Conservation (phyloP, 2,797 vertebrate genomes). For the Adrianichthys oophorus region DNA sequence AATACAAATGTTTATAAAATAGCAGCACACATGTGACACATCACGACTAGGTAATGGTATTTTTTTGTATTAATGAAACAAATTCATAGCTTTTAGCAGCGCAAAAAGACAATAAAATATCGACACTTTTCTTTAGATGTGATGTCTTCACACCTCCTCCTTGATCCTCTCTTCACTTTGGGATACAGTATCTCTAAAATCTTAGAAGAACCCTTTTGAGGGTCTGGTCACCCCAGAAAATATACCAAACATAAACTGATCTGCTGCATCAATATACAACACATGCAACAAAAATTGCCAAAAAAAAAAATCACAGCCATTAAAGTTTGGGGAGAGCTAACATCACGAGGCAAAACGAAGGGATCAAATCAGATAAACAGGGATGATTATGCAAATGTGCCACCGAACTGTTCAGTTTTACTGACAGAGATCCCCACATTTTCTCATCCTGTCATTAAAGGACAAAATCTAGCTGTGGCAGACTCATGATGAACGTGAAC, state of each 20-base stretch:
- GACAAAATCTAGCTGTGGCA: too few species aligned
- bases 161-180: conserved; percentile 82
- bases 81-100: conserved; percentile 99
- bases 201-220: conserved; percentile 66
- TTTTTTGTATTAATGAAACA: conserved; percentile 93
- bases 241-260: conserved; percentile 68
- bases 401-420: conserved; percentile 56
- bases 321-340: conserved; percentile 69
- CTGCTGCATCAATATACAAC: conserved; percentile 72
- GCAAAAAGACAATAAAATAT: conserved; percentile 88
- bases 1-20: conserved; percentile 99
- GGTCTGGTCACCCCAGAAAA: conserved; percentile 70
- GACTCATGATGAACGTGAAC: too few species aligned
- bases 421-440: conserved; percentile 52
- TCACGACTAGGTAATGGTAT: conserved; percentile 99
- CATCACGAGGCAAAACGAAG: conserved; percentile 61
- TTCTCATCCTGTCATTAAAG: conserved; percentile 48
- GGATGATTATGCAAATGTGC: conserved; percentile 63
- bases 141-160: conserved; percentile 87
- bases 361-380: conserved; percentile 49
- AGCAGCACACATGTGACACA: conserved; percentile 99
- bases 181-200: conserved; percentile 83
- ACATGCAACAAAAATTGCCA: conserved; percentile 72
- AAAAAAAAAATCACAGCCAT: conserved; percentile 68
- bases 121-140: conserved; percentile 80